Conservation (phyloP, 1,140 invertebrate genomes). For the Latrodectus geometricus region DNA sequence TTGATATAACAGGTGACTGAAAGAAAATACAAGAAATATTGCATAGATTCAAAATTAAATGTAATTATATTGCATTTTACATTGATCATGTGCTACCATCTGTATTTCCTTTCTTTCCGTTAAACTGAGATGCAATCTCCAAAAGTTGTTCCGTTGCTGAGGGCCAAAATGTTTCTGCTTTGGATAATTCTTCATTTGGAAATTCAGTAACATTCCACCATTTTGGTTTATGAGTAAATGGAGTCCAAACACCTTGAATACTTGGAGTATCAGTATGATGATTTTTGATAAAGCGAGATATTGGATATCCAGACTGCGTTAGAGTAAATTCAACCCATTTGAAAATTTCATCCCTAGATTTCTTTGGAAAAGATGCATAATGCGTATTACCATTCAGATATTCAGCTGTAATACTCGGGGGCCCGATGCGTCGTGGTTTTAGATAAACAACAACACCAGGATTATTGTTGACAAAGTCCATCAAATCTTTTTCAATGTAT, state of each 20-base stretch:
- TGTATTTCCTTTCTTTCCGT: not conserved
- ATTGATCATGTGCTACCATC: not conserved
- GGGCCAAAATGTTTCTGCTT: slow-evolving; percentile 37
- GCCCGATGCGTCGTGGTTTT: slow-evolving; percentile 87
- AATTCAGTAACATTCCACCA: slow-evolving; percentile 77
- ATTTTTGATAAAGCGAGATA: slow-evolving; percentile 79
- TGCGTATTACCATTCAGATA: slow-evolving; percentile 81
- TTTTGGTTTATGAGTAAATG: slow-evolving; percentile 83
- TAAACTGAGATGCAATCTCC: slow-evolving; percentile 37
- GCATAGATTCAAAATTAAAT: slow-evolving; percentile 7
- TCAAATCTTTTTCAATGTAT: slow-evolving; percentile 87
- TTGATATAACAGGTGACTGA: too few species aligned
- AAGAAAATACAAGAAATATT: not conserved
- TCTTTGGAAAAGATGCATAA: slow-evolving; percentile 78
- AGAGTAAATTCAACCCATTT: slow-evolving; percentile 86
- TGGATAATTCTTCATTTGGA: slow-evolving; percentile 73
- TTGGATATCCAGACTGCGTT: slow-evolving; percentile 78
- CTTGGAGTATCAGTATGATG: slow-evolving; percentile 88
- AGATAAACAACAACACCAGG: slow-evolving; percentile 91
- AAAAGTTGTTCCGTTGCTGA: slow-evolving; percentile 63
- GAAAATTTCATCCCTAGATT: slow-evolving; percentile 79
- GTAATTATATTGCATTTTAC: not conserved
- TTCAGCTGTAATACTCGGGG: slow-evolving; percentile 83
- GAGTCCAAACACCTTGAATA: slow-evolving; percentile 94
- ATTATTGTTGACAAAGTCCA: slow-evolving; percentile 86